A percentile compares a stretch with the other conserved stretches of the same genome.
phyloP scores from a whole-genome alignment of 2,888 invertebrate genomes.

The Tanytarsus gracilentus region DNA sequence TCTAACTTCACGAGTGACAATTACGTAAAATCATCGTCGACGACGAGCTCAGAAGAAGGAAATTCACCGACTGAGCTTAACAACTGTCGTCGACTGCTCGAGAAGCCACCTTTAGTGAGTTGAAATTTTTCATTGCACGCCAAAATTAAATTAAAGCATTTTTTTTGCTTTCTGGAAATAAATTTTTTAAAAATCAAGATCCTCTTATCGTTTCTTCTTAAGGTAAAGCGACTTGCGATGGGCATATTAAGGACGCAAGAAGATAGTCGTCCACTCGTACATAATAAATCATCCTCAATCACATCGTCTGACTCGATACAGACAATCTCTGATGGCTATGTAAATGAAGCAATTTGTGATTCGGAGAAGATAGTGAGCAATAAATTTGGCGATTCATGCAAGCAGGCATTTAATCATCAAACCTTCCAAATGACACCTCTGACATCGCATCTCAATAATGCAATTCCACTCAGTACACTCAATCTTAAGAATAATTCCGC shows the following conservation, averaged over 20 bases:
- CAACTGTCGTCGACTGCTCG: slow-evolving; percentile 70
- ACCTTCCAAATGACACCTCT: slow-evolving; percentile 30
- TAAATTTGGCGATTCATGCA: slow-evolving; percentile 43
- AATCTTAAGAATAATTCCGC: slow-evolving; percentile 31
- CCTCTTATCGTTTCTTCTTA: slow-evolving; percentile 29
- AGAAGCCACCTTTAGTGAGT: slow-evolving; percentile 64
- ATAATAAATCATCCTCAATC: slow-evolving; percentile 51
- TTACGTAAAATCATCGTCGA: slow-evolving; percentile 32
- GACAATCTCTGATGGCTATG: slow-evolving; percentile 67
- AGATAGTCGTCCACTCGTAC: slow-evolving; percentile 68
- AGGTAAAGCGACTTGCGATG: slow-evolving; percentile 66
- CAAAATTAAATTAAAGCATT: neutral
- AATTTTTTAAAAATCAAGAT: slow-evolving; percentile 17
- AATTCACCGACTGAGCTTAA: slow-evolving; percentile 81
- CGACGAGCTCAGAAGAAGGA: slow-evolving; percentile 70
- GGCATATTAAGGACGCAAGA: slow-evolving; percentile 59
- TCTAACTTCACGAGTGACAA: slow-evolving; percentile 5
- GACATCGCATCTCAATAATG: slow-evolving; percentile 33
- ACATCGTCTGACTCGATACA: slow-evolving; percentile 60
- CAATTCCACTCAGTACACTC: slow-evolving; percentile 20
- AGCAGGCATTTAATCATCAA: slow-evolving; percentile 38
- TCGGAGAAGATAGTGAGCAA: slow-evolving; percentile 46
- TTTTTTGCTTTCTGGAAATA: too few relatives aligned
- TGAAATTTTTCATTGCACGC: neutral
- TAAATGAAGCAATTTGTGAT: slow-evolving; percentile 69